Percentiles rank a stretch among this genome's conserved stretches.
phyloP scores from a whole-genome alignment of 2,113 vertebrate genomes.

The Clinocottus analis region DNA sequence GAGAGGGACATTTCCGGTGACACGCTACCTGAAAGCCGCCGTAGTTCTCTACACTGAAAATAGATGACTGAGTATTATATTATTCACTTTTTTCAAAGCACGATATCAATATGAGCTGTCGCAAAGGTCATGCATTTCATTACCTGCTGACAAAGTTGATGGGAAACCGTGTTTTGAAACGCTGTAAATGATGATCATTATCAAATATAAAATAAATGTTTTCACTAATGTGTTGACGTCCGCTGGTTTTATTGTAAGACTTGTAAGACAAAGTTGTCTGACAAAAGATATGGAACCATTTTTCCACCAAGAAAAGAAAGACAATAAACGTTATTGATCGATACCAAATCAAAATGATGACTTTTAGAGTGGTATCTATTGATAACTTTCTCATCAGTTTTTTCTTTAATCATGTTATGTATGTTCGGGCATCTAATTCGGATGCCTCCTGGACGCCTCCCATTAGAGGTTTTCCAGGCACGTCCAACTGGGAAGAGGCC shows the following conservation, averaged over 20 bases:
- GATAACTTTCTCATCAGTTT: background rate
- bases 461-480: no score
- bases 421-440: no score
- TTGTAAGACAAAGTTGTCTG: no score
- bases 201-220: constrained; percentile 36
- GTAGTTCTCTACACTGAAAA: no score
- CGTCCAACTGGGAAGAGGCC: no score
- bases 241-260: background rate
- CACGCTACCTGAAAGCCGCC: background rate
- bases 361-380: background rate
- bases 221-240: background rate
- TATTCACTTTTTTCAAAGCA: background rate
- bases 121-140: background rate
- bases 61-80: background rate
- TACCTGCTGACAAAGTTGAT: no score
- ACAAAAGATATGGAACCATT: background rate
- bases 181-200: background rate
- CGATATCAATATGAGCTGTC: background rate
- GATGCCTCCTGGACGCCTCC: no score
- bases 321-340: background rate
- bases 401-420: background rate
- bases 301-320: background rate
- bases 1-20: background rate
- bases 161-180: background rate
- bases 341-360: background rate